Evolutionary conservation across 1,140 invertebrate species (phyloP), one percentile per base, ranked within the genome.

Genomic region (Brachionus angularis): DNA sequence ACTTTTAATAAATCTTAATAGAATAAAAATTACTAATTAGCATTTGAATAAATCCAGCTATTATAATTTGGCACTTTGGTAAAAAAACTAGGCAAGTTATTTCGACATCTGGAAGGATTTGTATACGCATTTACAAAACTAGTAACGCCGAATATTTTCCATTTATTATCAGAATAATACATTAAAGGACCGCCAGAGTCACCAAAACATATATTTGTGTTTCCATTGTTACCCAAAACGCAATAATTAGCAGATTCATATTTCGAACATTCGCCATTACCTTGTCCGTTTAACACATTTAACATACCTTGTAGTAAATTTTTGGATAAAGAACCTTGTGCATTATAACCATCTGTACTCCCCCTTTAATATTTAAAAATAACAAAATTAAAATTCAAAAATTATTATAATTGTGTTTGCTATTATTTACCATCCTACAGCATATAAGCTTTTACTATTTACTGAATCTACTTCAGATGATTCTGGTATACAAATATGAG

Each of bases 121-220:
- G 29, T 27, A 55, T 55, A 27, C 31, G 31, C 34, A 7, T 33
- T 27, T 16, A 55, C 34, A 33, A 55, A 55, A 55, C 34, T 55
- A 23, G 52, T 42, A 4, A 70, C 64, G 23, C 64, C 64, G n/a
- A 34, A 36, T 7, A 70, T 23, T 3, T 21, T 70, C 64, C 64
- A 70, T 70, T 47, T 70, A 5, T 52, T 34, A 27, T 49, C 49
- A n/a, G 31, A 3, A 34, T 70, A 52, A 2, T 47, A 36, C 64
- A 70, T 49, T 21, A 52, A 2, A 3, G 64, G 64, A 29, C 64
- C 64, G 18, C 64, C 64, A 0, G 44, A 49, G 14, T 70, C 64
- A 14, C 64, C 64, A 23, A 42, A 71, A 12, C 62, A 67, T 18
- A 50, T 47, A 34, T 67, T 50, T 46, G 42, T 18, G 5, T 18